Evolutionary conservation across 64 coral and sea anemone genomes (phyloP), one percentile per base, ranked within the genome.

Genomic region (Orbicella faveolata): DNA sequence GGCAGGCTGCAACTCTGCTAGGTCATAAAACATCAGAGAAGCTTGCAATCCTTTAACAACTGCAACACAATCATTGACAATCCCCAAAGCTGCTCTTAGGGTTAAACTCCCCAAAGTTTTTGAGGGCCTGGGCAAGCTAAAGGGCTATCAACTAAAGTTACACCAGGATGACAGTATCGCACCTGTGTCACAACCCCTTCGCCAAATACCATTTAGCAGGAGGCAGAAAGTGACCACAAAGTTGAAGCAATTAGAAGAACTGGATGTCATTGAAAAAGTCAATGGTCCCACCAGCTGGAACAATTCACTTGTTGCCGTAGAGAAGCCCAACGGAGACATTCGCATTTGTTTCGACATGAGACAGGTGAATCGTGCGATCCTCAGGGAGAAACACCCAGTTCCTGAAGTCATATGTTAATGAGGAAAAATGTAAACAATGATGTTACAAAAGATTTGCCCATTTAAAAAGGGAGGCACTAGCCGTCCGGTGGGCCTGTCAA

Each of bases 261-360:
- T 80, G 21, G 77, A 81, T 53, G 63, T 90, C 21, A 79, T 79
- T 67, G 77, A 90, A 78, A 79, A 79, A 55, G 88, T 90, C 37
- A 63, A 44, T 36, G 35, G 36, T 44, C 89, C 89, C n/a, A 81
- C 89, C 0, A 81, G 39, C 61, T 90, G 78, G 89, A 66, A 81
- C 63, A 90, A 75, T 23, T 64, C 89, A 0, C 36, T 82, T 53
- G 79, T 90, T 19, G 76, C 65, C 11, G 75, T 57, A 9, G 59
- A 64, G 37, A 89, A 90, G 63, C 52, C 53, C 15, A 73, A 82
- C 36, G 66, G 65, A 81, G 89, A 83, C 78, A 90, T 82, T 10
- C 12, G 89, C 9, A 70, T 89, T 66, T 90, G 77, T 76, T 67
- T 83, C 2, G 89, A 90, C 44, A 90, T 75, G 89, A 78, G 89